Percentiles rank a stretch among this genome's conserved stretches.
Conservation (phyloP, 2,113 vertebrate species). For the Petromus typicus region DNA sequence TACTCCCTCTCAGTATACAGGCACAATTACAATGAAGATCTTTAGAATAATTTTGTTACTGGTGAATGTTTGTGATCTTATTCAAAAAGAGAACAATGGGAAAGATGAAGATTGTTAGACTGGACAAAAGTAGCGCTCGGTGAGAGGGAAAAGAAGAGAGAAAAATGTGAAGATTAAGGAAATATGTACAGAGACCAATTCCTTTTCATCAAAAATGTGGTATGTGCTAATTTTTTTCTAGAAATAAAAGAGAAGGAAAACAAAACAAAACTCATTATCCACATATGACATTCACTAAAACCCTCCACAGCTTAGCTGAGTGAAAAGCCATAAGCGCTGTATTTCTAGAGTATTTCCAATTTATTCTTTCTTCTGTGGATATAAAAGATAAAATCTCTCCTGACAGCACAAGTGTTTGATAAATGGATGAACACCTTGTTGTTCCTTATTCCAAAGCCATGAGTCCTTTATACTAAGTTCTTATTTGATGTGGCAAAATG, state of each 20-base stretch:
- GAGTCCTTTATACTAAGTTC: slow-evolving; percentile 15
- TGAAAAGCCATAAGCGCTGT: not conserved
- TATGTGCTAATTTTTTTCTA: not conserved
- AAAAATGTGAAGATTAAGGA: slow-evolving; percentile 1
- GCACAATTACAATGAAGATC: not conserved
- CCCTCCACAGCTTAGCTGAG: not conserved
- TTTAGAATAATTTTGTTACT: not conserved
- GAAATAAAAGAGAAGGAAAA: not conserved
- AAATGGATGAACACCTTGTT: slow-evolving; percentile 4
- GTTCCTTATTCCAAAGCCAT: slow-evolving; percentile 15
- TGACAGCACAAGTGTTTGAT: slow-evolving; percentile 54
- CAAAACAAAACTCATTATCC: not conserved
- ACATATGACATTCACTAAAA: not conserved
- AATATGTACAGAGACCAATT: not conserved
- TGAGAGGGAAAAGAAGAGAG: not conserved
- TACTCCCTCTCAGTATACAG: no score
- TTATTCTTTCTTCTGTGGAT: slow-evolving; percentile 46
- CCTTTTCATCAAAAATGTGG: not conserved
- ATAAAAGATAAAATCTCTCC: slow-evolving; percentile 54
- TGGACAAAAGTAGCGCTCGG: not conserved
- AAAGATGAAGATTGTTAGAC: not conserved
- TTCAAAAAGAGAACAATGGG: not conserved
- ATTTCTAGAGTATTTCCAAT: slow-evolving; percentile 49
- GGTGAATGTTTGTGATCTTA: not conserved
- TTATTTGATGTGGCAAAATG: slow-evolving; percentile 50